phyloP scores from a whole-genome alignment of 1,140 invertebrate genomes.

The Drosophila lini region DNA sequence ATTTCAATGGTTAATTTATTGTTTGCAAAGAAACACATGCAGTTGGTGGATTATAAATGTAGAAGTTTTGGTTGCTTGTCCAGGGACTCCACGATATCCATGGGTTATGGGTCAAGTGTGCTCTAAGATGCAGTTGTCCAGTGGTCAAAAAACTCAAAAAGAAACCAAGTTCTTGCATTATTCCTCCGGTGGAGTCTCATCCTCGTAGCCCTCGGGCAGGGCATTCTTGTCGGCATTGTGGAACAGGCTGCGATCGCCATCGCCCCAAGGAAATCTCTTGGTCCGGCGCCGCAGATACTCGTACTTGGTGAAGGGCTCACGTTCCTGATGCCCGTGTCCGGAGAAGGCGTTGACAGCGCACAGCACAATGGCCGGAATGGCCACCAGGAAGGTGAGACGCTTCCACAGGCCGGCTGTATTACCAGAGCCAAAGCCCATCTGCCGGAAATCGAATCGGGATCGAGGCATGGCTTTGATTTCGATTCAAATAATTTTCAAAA shows the following conservation, averaged over 20 bases:
- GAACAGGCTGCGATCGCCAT: conserved; percentile 92
- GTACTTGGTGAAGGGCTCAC: conserved; percentile 88
- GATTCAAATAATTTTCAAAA: conserved; percentile 3
- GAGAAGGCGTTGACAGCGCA: conserved; percentile 89
- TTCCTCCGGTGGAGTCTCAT: conserved; percentile 8
- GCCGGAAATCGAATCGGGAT: conserved; percentile 16
- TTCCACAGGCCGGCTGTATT: conserved; percentile 86
- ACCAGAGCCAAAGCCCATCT: conserved; percentile 11
- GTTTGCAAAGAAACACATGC: conserved; percentile 3
- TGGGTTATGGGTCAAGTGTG: neutral
- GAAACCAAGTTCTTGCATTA: neutral
- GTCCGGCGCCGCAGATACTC: conserved; percentile 90
- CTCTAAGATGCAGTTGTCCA: neutral
- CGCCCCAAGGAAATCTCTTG: conserved; percentile 94
- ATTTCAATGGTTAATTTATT: conserved; percentile 35
- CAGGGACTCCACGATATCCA: neutral
- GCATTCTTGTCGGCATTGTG: conserved; percentile 90
- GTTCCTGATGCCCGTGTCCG: conserved; percentile 83
- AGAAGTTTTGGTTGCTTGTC: neutral
- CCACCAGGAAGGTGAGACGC: conserved; percentile 89
- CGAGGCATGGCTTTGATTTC: conserved; percentile 14
- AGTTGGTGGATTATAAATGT: neutral
- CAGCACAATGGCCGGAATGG: conserved; percentile 88
- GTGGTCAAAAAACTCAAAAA: neutral
- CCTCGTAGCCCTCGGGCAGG: conserved; percentile 92